A percentile compares a stretch with the other conserved stretches of the same genome.
Conservation (phyloP, 2,888 invertebrate genomes). For the Argyresthia albistria region DNA sequence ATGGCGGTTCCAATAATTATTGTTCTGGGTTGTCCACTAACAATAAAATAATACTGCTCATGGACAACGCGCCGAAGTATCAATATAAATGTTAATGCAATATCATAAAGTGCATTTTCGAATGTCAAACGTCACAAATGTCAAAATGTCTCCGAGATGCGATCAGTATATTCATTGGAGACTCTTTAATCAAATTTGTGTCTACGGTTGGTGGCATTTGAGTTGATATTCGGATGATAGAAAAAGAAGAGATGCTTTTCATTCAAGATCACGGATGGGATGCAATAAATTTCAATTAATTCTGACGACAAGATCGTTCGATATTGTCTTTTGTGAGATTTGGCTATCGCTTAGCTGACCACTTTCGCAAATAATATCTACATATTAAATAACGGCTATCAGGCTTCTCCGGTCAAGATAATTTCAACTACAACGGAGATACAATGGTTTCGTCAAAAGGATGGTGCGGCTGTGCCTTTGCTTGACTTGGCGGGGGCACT, state of each 20-base stretch:
- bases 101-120: not conserved
- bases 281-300: conserved; percentile 69
- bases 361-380: too few relatives aligned
- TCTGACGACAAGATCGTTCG: conserved; percentile 39
- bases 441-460: too few relatives aligned
- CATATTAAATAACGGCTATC: too few relatives aligned
- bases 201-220: conserved; percentile 17
- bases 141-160: not conserved
- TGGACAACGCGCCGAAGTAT: not conserved
- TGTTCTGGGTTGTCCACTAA: not conserved
- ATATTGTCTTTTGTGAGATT: conserved; percentile 55
- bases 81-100: not conserved
- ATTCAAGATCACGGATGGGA: conserved; percentile 41
- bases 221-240: conserved; percentile 15
- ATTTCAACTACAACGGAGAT: too few relatives aligned
- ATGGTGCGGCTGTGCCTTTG: too few relatives aligned
- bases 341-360: conserved; percentile 22
- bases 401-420: too few relatives aligned
- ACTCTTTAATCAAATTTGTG: not conserved
- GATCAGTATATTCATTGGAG: too few relatives aligned
- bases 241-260: conserved; percentile 34
- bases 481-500: too few relatives aligned
- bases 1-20: too few relatives aligned
- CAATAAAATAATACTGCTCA: not conserved
- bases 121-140: not conserved